These are phyloP conservation scores for Pangasius macronema DNA, from an alignment of 2,797 vertebrate species.

Conservation along the genomic window DNA sequence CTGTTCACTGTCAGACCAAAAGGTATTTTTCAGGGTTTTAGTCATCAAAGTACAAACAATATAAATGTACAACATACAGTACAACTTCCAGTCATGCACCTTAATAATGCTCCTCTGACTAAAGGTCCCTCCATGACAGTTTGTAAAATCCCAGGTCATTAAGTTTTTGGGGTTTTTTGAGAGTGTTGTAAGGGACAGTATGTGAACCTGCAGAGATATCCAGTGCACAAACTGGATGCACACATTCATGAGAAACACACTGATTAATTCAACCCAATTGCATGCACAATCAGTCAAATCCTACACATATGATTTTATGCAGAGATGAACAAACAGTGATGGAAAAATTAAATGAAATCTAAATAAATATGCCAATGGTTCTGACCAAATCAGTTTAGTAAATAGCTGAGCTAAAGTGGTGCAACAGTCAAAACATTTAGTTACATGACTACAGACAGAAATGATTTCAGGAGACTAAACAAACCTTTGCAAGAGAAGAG, in stretches of 20 bases:
- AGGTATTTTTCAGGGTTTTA: background rate
- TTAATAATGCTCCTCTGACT: background rate
- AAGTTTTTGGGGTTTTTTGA: background rate
- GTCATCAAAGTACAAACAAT: background rate
- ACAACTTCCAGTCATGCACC: background rate
- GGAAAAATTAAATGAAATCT: background rate
- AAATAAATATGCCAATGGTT: background rate
- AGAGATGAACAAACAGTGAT: background rate
- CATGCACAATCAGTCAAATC: background rate
- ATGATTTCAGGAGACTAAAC: slow-evolving; percentile 3
- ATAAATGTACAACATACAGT: background rate
- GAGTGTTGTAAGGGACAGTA: background rate
- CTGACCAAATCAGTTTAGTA: background rate
- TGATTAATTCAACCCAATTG: background rate
- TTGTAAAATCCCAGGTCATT: slow-evolving; percentile 11
- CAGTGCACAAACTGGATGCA: background rate
- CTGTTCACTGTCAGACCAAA: background rate
- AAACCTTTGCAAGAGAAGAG: slow-evolving; percentile 4
- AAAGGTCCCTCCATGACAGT: background rate
- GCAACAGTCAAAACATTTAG: background rate
- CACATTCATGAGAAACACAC: background rate
- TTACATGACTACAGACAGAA: slow-evolving; percentile 20
- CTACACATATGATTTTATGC: slow-evolving; percentile 12
- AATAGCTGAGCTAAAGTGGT: background rate
- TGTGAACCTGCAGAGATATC: background rate